Base-by-base conservation (phyloP, 1,140 invertebrate genomes). In the Pristionchus pacificus region DNA sequence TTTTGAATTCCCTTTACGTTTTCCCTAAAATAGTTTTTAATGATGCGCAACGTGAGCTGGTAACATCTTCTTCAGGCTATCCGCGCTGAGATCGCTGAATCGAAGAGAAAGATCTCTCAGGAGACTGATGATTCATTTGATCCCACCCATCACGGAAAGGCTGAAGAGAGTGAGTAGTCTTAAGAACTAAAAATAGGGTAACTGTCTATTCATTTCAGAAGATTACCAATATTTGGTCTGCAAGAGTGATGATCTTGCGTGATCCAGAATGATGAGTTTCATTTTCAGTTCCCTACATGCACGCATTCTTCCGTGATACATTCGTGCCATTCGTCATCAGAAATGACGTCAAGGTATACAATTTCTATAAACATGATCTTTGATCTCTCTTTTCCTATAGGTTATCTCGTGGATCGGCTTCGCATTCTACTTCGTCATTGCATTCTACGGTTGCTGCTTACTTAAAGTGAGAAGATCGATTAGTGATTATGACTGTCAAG, bases 391-490 rank as follows among this genome's bases (percentile, higher is more conserved):
- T n/a, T n/a, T n/a, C 6, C 19, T 49, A 19, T 49, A 49, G 38
- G 38, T 19, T 49, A 19, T 49, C 6, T 49, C 38, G 19, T 77
- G 71, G 66, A 24, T 77, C 13, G 19, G 81, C 3, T 83, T 78
- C 69, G 31, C 76, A 13, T 32, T 80, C 29, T 83, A 84, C 70
- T 71, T 82, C 29, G 65, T 59, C 33, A 38, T 83, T 27, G 77
- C 77, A 63, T 70, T 84, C 63, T 83, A 83, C 66, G 81, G 81
- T 55, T 83, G 81, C 64, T 67, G 67, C n/a, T 79, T 80, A 31
- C 83, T 83, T 61, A 72, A 60, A 33, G n/a, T n/a, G n/a, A n/a
- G n/a, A n/a, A n/a, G n/a, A n/a, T n/a, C n/a, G n/a, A n/a, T n/a
- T n/a, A n/a, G n/a, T n/a, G n/a, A n/a, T n/a, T n/a, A n/a, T n/a